These are phyloP conservation scores for Ellobius talpinus DNA, from an alignment of 2,113 vertebrate genomes.

Conservation along the genomic window DNA sequence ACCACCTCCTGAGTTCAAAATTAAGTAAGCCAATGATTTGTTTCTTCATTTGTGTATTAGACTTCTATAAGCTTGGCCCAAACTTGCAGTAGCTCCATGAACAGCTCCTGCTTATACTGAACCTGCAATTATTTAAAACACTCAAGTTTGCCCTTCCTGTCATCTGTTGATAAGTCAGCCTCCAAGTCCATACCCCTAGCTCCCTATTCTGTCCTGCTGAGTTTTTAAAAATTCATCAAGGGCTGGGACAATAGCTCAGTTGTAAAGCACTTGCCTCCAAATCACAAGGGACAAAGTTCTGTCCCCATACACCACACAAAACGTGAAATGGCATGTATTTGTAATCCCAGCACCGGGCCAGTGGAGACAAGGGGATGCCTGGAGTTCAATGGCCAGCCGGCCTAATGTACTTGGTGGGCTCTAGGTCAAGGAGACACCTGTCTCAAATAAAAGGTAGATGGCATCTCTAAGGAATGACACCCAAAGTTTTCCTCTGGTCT, in stretches of 20 bases:
- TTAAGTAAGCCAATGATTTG: neutral
- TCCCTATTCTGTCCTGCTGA: neutral
- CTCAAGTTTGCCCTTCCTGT: neutral
- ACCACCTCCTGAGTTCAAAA: slow-evolving; percentile 15
- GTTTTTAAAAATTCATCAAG: neutral
- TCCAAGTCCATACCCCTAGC: neutral
- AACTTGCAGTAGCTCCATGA: neutral
- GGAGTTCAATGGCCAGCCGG: neutral
- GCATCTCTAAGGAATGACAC: neutral
- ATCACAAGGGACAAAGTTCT: neutral
- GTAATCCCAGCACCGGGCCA: neutral
- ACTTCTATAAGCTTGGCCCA: neutral
- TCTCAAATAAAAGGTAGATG: neutral
- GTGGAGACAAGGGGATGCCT: no score
- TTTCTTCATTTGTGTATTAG: neutral
- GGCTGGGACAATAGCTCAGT: neutral
- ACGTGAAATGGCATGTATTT: neutral
- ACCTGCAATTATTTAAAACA: neutral
- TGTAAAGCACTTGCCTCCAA: neutral
- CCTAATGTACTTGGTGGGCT: neutral
- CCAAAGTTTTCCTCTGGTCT: neutral
- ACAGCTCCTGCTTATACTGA: neutral
- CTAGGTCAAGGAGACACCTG: neutral
- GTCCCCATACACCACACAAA: neutral
- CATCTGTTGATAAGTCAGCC: neutral